Evolutionary conservation across 2,888 invertebrate genomes (phyloP), one percentile per base, ranked within the genome.

Genomic region (Yponomeuta malinellus): DNA sequence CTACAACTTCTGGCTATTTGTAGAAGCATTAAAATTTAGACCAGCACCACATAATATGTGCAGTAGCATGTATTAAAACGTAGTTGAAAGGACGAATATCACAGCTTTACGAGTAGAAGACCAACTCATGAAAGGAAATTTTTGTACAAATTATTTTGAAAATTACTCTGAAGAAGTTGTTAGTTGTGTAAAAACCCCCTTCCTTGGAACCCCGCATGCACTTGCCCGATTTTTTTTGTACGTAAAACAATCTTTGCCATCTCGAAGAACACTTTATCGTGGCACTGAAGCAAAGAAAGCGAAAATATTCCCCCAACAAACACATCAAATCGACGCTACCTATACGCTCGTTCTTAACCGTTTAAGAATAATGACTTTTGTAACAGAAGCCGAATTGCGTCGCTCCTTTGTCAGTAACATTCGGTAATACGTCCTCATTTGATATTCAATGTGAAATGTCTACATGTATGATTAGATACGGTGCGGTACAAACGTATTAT

Each of bases 291-390:
- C 15, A 59, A 59, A 15, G 15, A 15, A 15, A 59, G 15, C 15
- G 15, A 59, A 59, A 59, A 15, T 59, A 0, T 59, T 8, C 52
- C 2, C 52, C 15, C 52, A 12, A 59, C 52, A 59, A 59, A 15
- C 15, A 59, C 10, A 52, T 52, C 52, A 59, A 5, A 59, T 2
- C 2, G 15, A 15, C 52, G 1, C 15, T 15, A 59, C 52, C 15
- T 59, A 59, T 8, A 59, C 12, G 15, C 52, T 59, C 52, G 52
- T 15, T 59, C 15, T 59, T 59, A 59, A 59, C 12, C 52, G 52
- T 59, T 59, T 59, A 59, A 59, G 52, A 59, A 59, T 59, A 59
- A 59, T 59, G 52, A 59, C 52, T 59, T 59, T 59, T 59, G 52
- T 59, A 59, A 59, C 15, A 15, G 52, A 15, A 15, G 52, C 6